Evolutionary conservation across 2,797 vertebrate genomes (phyloP), one percentile per base, ranked within the genome.

Genomic region (Sebastes cheni): DNA sequence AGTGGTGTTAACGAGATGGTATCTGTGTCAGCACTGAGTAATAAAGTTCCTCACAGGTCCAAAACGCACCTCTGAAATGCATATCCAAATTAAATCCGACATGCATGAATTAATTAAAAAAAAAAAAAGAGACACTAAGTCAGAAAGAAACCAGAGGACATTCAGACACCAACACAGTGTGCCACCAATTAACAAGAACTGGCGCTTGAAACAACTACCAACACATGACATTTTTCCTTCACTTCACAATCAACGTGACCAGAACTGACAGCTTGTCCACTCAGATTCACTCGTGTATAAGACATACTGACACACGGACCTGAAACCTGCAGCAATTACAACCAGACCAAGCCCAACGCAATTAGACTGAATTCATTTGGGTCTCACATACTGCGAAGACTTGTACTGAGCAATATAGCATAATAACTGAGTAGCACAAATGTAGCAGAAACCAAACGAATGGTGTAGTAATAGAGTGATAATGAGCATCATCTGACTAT

Each of bases 221-320:
- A 65, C 46, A 73, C 50, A 60, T 39, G 36, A 2, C 67, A 70
- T 70, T 54, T 77, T 66, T n/a, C 54, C 42, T 60, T 66, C 46
- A 73, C 27, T 56, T 56, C 52, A 69, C 50, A 59, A 54, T 52
- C 56, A 27, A 60, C 6, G 16, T 59, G 39, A 74, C 20, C 58
- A 78, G 4, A 79, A 65, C 54, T 27, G 75, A 78, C 70, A 77
- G 80, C n/a, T 20, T 56, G 56, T 67, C 69, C 25, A 27, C 50
- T 76, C 32, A 2, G n/a, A 69, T 65, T 32, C 18, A 67, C 13
- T n/a, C 23, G 9, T 58, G 12, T 50, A 20, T 25, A 59, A 55
- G 30, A 68, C 30, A 60, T 20, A 29, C 42, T 67, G 67, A 68
- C 25, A 60, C 14, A 29, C 34, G 61, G 67, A 80, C 62, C 23